phyloP scores from a whole-genome alignment of 2,797 vertebrate species.

The Varecia variegata region DNA sequence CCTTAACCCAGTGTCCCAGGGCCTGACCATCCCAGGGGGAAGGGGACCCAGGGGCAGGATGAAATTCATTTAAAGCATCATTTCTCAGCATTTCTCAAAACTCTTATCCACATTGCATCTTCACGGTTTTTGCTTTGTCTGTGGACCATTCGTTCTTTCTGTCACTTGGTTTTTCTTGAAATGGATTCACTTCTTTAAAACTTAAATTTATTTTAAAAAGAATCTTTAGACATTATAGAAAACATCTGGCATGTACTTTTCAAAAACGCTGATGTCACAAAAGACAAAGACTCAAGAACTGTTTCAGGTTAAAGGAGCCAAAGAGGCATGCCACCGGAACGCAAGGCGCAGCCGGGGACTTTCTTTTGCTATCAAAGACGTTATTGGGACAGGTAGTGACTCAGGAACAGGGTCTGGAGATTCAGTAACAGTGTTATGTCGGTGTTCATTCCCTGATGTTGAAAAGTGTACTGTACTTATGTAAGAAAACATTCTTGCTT shows the following conservation, averaged over 20 bases:
- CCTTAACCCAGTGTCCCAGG: neutral
- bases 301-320: neutral
- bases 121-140: neutral
- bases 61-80: neutral
- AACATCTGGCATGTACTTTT: neutral
- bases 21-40: too few species aligned
- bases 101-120: neutral
- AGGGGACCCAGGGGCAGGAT: neutral
- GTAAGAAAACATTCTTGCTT: neutral
- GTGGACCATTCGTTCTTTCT: neutral
- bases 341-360: neutral
- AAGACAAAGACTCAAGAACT: neutral
- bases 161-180: neutral
- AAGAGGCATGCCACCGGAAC: fast-evolving
- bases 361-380: neutral
- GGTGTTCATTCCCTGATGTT: too few species aligned
- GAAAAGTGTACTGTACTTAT: neutral
- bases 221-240: neutral
- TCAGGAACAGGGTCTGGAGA: neutral
- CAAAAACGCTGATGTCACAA: neutral
- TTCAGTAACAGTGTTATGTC: too few species aligned
- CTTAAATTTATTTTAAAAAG: constrained; percentile 1
- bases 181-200: neutral
- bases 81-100: neutral
- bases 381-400: neutral